phyloP scores from a whole-genome alignment of 2,113 vertebrate genomes.

The Mustela lutreola region DNA sequence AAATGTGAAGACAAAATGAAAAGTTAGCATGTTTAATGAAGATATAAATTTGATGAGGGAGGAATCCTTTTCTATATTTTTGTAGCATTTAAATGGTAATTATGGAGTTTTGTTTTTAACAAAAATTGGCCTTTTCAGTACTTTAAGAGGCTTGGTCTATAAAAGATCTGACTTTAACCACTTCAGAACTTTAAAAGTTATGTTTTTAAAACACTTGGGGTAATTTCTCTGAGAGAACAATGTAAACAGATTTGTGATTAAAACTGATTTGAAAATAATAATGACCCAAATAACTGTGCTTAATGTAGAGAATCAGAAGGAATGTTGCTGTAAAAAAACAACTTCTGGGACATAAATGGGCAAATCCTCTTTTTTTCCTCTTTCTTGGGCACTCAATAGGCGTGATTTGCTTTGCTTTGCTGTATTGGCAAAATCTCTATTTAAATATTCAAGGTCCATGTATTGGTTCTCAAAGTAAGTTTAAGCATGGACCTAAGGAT shows the following conservation, averaged over 20 bases:
- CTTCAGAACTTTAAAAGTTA: conserved; percentile 63
- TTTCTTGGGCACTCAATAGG: background rate
- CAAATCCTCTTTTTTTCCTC: background rate
- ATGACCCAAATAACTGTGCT: conserved; percentile 17
- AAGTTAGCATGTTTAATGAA: conserved; percentile 11
- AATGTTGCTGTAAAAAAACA: background rate
- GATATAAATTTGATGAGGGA: background rate
- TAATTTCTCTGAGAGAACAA: conserved; percentile 48
- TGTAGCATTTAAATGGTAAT: conserved; percentile 55
- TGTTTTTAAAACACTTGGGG: conserved; percentile 7
- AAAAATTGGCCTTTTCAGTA: conserved; percentile 35
- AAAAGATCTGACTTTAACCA: conserved; percentile 53
- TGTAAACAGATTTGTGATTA: conserved; percentile 41
- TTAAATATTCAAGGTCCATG: background rate
- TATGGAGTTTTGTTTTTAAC: conserved; percentile 58
- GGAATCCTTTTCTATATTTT: conserved; percentile 29
- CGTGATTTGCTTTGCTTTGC: background rate
- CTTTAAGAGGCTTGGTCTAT: conserved; percentile 27
- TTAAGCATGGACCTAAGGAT: background rate
- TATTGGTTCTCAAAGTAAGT: background rate
- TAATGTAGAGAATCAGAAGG: conserved; percentile 1
- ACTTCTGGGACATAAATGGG: background rate
- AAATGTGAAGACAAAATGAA: conserved; percentile 61
- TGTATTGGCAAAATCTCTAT: background rate
- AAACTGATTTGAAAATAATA: conserved; percentile 54